Percentiles rank a stretch among this genome's conserved stretches.
These are phyloP conservation scores for Bombus difficillimus DNA, from an alignment of 1,140 invertebrate species.

Conservation along the genomic window DNA sequence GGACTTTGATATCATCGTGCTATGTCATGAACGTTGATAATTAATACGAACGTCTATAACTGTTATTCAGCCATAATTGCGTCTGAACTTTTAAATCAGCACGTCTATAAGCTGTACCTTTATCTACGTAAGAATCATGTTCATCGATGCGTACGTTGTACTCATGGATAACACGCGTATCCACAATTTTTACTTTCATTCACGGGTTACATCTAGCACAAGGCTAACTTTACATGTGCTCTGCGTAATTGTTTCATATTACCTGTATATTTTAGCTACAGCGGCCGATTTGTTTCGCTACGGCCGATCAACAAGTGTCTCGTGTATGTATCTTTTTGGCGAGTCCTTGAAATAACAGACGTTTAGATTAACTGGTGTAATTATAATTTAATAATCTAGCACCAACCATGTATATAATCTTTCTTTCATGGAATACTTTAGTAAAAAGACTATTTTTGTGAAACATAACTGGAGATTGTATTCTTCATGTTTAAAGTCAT, in stretches of 20 bases:
- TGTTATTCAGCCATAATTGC: background rate
- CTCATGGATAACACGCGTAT: slow-evolving; percentile 5
- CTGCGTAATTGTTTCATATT: slow-evolving; percentile 3
- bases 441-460: too few relatives aligned
- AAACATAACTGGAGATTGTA: too few relatives aligned
- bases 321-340: background rate
- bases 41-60: background rate
- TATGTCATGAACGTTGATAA: slow-evolving; percentile 30
- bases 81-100: background rate
- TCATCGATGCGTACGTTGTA: background rate
- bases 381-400: background rate
- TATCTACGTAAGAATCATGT: background rate
- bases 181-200: slow-evolving; percentile 60
- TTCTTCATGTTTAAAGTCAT: too few relatives aligned
- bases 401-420: background rate
- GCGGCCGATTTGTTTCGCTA: background rate
- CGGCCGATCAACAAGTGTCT: slow-evolving; percentile 17
- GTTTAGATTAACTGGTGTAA: background rate
- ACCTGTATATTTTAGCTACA: background rate
- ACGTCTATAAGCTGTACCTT: background rate
- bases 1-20: background rate
- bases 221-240: slow-evolving; percentile 31
- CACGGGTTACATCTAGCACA: slow-evolving; percentile 48
- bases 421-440: background rate
- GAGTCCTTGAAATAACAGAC: background rate